phyloP scores from a whole-genome alignment of 2,888 invertebrate species.

The Tiphia femorata region DNA sequence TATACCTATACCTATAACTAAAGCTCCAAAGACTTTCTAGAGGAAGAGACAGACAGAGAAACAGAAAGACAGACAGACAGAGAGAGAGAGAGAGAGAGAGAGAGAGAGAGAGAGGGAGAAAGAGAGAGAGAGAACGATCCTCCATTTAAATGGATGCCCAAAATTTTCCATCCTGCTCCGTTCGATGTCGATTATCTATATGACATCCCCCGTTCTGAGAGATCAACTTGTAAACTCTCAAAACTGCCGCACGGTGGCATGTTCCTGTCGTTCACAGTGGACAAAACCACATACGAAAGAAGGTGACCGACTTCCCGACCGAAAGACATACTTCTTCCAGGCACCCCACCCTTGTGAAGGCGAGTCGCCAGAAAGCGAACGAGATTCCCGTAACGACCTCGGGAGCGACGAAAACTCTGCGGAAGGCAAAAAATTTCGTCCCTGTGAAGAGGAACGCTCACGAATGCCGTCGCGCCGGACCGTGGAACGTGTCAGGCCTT shows the following conservation, averaged over 20 bases:
- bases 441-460: neutral
- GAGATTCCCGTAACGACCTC: neutral
- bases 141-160: neutral
- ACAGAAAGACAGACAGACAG: neutral
- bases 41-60: neutral
- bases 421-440: neutral
- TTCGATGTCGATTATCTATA: too few species aligned
- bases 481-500: constrained; percentile 52
- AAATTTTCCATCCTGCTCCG: neutral
- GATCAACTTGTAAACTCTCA: too few species aligned
- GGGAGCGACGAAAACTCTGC: neutral
- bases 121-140: neutral
- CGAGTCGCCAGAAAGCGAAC: too few species aligned
- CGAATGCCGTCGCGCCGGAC: constrained; percentile 11
- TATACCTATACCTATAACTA: too few species aligned
- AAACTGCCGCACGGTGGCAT: too few species aligned
- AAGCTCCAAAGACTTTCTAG: too few species aligned
- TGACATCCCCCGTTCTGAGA: too few species aligned
- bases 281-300: too few species aligned
- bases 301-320: too few species aligned
- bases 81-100: constrained; percentile 4
- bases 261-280: too few species aligned
- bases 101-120: neutral
- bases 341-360: too few species aligned
- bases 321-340: too few species aligned